Evolutionary conservation across 1,140 invertebrate genomes (phyloP), one percentile per base, ranked within the genome.

Genomic region (Parasteatoda tepidariorum): DNA sequence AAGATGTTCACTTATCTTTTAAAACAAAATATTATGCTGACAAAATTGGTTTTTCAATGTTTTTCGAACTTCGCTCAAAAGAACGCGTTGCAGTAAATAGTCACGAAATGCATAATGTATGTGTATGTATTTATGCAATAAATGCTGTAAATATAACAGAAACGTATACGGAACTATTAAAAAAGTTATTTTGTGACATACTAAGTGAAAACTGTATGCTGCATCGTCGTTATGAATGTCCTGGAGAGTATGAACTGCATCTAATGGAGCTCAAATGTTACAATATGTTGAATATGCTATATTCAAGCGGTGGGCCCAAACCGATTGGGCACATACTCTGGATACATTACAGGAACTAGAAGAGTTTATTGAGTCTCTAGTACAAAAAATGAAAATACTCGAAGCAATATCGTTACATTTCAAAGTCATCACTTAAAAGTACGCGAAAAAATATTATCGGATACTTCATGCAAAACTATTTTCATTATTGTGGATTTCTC

Each of bases 1-100:
- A 67, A 67, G 64, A 67, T 67, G 64, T 31, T 6, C 31, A 67
- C 31, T 67, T 67, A 31, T 11, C 9, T 28, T 67, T 30, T 13
- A 67, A 67, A 31, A 28, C 7, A 31, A 67, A 67, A 11, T 28
- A 67, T 67, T 28, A 6, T 24, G 9, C 4, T 28, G 64, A 67
- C 24, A 67, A 67, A 31, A 67, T 31, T 28, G 57, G 57, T 61
- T 61, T 61, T 24, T 11, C 57, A 61, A 61, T 11, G 22, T 61
- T 61, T 61, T 61, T 7, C 22, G 57, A 15, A 15, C 57, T 61
- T 15, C 57, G 11, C 22, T 22, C 57, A 15, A 11, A 61, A 61
- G 57, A 61, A 61, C 22, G 57, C 22, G 57, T 61, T 61, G 22
- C 57, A 24, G 22, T 61, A 24, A 61, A 61, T 24, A 61, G 57